Evolutionary conservation across 1,140 invertebrate genomes (phyloP).

Genomic region (Delia radicum): DNA sequence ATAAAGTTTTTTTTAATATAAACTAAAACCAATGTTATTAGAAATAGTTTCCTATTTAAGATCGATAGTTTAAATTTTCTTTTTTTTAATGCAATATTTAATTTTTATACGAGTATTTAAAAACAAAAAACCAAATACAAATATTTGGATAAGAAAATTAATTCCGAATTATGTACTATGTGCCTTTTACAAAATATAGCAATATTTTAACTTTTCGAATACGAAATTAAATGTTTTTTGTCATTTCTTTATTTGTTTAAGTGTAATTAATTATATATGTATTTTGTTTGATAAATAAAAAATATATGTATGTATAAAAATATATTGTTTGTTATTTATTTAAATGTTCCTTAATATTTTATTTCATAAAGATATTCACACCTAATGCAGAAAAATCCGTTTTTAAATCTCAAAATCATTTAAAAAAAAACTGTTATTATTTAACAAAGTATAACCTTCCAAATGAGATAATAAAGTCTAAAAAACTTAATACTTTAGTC

Average conservation of each 20-base stretch:
- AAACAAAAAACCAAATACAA: background rate
- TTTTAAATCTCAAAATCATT: too few relatives aligned
- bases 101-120: background rate
- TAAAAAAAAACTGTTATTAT: too few relatives aligned
- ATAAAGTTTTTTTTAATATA: too few relatives aligned
- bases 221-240: background rate
- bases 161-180: background rate
- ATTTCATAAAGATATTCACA: too few relatives aligned
- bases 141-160: background rate
- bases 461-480: too few relatives aligned
- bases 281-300: background rate
- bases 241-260: background rate
- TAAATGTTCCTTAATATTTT: too few relatives aligned
- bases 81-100: constrained; percentile 14
- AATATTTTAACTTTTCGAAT: background rate
- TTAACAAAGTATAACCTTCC: too few relatives aligned
- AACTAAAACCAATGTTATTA: constrained; percentile 12
- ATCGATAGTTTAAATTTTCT: constrained; percentile 8
- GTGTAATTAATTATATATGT: constrained; percentile 2
- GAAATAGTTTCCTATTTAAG: constrained; percentile 7
- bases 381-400: too few relatives aligned
- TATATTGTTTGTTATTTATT: background rate
- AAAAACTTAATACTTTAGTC: too few relatives aligned
- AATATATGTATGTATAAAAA: background rate
- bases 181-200: background rate